These are phyloP conservation scores for Biston betularia DNA, from an alignment of 2,888 invertebrate genomes.

Conservation along the genomic window DNA sequence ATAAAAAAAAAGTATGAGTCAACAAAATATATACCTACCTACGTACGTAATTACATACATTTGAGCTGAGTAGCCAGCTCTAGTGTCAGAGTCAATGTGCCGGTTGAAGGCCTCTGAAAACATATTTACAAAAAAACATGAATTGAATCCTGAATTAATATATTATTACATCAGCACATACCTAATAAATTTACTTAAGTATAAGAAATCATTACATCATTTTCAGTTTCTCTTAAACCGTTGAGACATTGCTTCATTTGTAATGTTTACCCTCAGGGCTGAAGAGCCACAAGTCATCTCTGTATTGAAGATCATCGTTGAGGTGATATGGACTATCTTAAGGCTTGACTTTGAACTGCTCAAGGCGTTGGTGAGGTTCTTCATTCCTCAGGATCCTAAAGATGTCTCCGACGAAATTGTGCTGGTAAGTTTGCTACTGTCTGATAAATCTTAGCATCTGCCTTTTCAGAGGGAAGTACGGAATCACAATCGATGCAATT, in stretches of 20 bases:
- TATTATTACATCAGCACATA: neutral
- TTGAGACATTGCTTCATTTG: neutral
- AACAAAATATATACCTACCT: no score
- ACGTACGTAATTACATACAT: no score
- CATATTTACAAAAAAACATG: no score
- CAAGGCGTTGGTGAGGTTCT: constrained; percentile 80
- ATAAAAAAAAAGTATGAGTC: no score
- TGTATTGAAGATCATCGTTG: constrained; percentile 69
- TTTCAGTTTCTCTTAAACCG: neutral
- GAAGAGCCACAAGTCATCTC: constrained; percentile 65
- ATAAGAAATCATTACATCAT: neutral
- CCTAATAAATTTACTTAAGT: neutral
- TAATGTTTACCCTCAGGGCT: constrained; percentile 54
- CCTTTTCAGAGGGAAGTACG: no score
- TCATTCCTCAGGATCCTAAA: constrained; percentile 87
- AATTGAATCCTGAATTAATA: no score
- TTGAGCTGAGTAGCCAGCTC: no score
- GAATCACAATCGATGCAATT: neutral
- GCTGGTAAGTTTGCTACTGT: constrained; percentile 84
- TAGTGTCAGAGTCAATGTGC: no score
- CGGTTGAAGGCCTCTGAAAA: no score
- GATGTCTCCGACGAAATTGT: constrained; percentile 91
- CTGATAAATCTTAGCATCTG: no score
- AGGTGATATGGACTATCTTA: constrained; percentile 79
- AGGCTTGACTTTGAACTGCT: constrained; percentile 72